Evolutionary conservation across 2,888 invertebrate genomes (phyloP).

Genomic region (Mythimna loreyi): DNA sequence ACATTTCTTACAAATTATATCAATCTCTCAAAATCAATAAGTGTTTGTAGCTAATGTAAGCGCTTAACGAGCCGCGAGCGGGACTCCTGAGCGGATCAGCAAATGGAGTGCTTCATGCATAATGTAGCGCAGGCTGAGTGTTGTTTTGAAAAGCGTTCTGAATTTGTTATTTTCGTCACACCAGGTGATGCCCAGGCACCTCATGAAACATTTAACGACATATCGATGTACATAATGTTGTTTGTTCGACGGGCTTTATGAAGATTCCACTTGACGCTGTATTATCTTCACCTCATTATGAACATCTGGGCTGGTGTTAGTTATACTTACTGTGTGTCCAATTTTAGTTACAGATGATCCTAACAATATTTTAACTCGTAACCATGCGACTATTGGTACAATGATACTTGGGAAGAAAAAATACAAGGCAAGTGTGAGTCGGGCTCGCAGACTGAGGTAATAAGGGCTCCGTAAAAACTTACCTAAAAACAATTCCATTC

Average conservation of each 20-base stretch:
- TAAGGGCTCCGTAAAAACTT: no score
- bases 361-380: background rate
- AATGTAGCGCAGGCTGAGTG: constrained; percentile 89
- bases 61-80: constrained; percentile 90
- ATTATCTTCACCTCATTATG: constrained; percentile 12
- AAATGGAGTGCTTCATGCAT: constrained; percentile 91
- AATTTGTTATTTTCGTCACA: constrained; percentile 90
- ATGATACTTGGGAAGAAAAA: no score
- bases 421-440: no score
- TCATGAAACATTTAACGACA: constrained; percentile 88
- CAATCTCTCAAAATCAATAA: constrained; percentile 89
- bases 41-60: constrained; percentile 90
- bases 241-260: constrained; percentile 35
- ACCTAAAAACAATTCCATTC: no score
- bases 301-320: background rate
- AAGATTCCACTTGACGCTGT: constrained; percentile 31
- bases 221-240: constrained; percentile 76
- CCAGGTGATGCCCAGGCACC: constrained; percentile 87
- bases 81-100: constrained; percentile 90
- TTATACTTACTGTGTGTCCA: background rate
- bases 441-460: no score
- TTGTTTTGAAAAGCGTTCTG: constrained; percentile 90
- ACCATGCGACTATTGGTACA: background rate
- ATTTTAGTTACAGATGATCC: background rate
- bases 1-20: constrained; percentile 81